Evolutionary conservation across 2,797 vertebrate species (phyloP).

Genomic region (Tapera naevia): DNA sequence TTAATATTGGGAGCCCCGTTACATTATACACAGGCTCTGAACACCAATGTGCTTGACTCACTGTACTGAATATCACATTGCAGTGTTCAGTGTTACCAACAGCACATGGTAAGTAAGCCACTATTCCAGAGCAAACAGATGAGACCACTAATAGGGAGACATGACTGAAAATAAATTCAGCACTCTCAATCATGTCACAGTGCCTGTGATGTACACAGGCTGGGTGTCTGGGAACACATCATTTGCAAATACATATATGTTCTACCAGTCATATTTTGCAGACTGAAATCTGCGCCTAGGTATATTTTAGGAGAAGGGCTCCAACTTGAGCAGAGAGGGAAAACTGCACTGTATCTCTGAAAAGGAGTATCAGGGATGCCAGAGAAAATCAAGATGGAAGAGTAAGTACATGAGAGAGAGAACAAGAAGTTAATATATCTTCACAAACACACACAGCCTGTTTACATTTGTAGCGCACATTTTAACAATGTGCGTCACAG

Average conservation of each 20-base stretch:
- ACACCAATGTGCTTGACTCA: neutral
- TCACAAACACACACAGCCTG: constrained; percentile 3
- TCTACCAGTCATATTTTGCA: constrained; percentile 49
- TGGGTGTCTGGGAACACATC: constrained; percentile 41
- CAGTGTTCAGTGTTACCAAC: neutral
- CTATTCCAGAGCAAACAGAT: neutral
- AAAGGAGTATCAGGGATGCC: constrained; percentile 15
- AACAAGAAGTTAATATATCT: neutral
- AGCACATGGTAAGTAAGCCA: neutral
- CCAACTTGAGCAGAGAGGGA: neutral
- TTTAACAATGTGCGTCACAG: neutral
- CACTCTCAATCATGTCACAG: neutral
- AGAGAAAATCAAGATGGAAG: constrained; percentile 13
- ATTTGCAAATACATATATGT: constrained; percentile 22
- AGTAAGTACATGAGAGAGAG: neutral
- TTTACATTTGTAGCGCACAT: neutral
- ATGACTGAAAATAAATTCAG: neutral
- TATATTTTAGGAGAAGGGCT: constrained; percentile 29
- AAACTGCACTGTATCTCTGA: neutral
- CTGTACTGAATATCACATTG: neutral
- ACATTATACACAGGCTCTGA: neutral
- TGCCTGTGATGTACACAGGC: constrained; percentile 34
- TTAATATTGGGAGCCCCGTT: neutral
- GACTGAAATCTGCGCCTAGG: constrained; percentile 29
- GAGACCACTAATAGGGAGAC: neutral